These are phyloP conservation scores for Odontamblyopus rebecca DNA, from an alignment of 2,797 vertebrate species.

Conservation along the genomic window DNA sequence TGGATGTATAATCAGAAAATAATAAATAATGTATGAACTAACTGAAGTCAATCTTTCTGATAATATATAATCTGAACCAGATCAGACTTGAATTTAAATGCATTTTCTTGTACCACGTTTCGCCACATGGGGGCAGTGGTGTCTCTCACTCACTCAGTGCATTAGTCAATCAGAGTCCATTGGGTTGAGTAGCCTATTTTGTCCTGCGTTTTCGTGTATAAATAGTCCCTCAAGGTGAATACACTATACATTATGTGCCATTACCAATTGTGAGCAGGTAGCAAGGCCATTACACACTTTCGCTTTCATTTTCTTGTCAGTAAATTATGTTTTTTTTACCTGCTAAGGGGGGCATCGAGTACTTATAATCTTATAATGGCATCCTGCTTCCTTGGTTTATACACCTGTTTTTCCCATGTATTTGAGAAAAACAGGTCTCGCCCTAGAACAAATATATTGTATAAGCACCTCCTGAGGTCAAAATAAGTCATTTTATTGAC, in stretches of 20 bases:
- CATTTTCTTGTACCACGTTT: background rate
- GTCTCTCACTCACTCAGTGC: slow-evolving; percentile 45
- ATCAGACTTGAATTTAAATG: no score
- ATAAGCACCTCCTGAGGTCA: no score
- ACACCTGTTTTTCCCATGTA: no score
- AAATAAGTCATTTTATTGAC: no score
- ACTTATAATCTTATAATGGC: no score
- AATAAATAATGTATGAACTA: background rate
- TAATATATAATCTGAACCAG: background rate
- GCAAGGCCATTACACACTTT: background rate
- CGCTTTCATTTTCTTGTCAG: background rate
- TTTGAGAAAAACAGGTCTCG: no score
- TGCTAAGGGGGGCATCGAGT: no score
- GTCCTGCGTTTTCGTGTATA: slow-evolving; percentile 60
- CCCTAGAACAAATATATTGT: no score
- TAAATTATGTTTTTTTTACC: no score
- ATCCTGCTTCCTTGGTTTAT: no score
- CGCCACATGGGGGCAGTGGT: slow-evolving; percentile 66
- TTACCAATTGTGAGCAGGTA: no score
- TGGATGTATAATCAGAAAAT: background rate
- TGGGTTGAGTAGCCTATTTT: slow-evolving; percentile 50
- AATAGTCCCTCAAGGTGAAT: slow-evolving; percentile 68
- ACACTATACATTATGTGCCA: slow-evolving; percentile 54
- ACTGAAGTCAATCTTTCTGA: background rate
- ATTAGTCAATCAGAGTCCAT: slow-evolving; percentile 29